phyloP scores from a whole-genome alignment of 2,888 invertebrate species.

The Sphaeridia pumilis region DNA sequence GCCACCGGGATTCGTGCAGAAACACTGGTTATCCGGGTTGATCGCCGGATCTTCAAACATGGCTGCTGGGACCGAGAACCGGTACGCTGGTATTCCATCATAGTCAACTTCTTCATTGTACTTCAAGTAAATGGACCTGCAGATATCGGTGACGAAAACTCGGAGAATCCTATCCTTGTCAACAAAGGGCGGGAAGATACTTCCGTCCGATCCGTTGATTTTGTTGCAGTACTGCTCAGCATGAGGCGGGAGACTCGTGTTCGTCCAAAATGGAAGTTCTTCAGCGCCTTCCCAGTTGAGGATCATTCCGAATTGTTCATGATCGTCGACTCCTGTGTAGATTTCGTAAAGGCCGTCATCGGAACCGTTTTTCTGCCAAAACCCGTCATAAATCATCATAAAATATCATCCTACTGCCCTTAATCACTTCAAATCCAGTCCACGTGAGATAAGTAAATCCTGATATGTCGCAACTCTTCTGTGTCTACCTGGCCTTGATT shows the following conservation, averaged over 20 bases:
- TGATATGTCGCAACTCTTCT: no score
- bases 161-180: constrained; percentile 37
- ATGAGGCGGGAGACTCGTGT: not conserved
- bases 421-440: no score
- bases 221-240: constrained; percentile 34
- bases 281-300: constrained; percentile 16
- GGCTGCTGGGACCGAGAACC: constrained; percentile 15
- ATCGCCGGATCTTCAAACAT: constrained; percentile 17
- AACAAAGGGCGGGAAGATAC: constrained; percentile 39
- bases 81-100: constrained; percentile 24
- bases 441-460: no score
- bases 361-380: constrained; percentile 28
- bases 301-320: constrained; percentile 20
- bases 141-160: constrained; percentile 40
- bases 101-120: constrained; percentile 17
- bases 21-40: constrained; percentile 20
- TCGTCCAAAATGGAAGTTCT: constrained; percentile 6
- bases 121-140: constrained; percentile 29
- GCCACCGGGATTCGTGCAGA: constrained; percentile 8
- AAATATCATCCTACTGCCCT: no score
- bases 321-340: constrained; percentile 18
- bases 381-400: not conserved
- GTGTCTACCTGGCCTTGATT: no score
- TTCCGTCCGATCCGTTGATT: constrained; percentile 41
- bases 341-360: constrained; percentile 22